A percentile compares a stretch with the other conserved stretches of the same genome.
Evolutionary conservation across 2,797 vertebrate species (phyloP).

Genomic region (Darevskia nairensis): DNA sequence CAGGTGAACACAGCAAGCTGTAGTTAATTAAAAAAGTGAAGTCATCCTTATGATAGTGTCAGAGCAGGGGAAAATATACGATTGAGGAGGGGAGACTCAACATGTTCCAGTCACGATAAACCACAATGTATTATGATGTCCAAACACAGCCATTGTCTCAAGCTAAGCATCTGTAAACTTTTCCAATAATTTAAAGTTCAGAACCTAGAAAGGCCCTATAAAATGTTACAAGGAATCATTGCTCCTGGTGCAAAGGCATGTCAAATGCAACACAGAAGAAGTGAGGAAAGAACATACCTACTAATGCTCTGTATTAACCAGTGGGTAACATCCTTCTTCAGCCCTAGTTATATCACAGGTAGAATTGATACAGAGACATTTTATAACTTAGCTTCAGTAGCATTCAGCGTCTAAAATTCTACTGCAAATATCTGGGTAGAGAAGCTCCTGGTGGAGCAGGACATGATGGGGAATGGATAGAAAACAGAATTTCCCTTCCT

Average conservation of each 20-base stretch:
- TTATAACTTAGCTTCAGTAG: not conserved
- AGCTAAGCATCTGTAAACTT: not conserved
- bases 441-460: not conserved
- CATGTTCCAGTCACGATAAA: too few species aligned
- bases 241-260: not conserved
- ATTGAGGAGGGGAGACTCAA: too few species aligned
- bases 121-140: not conserved
- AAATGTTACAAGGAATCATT: not conserved
- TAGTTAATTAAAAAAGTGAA: not conserved
- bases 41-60: not conserved
- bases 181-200: not conserved
- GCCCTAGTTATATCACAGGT: not conserved
- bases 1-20: not conserved
- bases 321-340: not conserved
- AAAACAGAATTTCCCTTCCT: constrained; percentile 5
- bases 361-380: not conserved
- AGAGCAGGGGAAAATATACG: too few species aligned
- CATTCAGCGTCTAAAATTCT: not conserved
- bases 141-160: not conserved
- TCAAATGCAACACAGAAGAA: not conserved
- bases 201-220: not conserved
- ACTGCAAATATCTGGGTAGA: not conserved
- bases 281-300: not conserved
- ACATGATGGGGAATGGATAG: not conserved
- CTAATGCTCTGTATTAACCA: not conserved